Conservation (phyloP, 2,888 invertebrate species). For the Criorhina ranunculi region DNA sequence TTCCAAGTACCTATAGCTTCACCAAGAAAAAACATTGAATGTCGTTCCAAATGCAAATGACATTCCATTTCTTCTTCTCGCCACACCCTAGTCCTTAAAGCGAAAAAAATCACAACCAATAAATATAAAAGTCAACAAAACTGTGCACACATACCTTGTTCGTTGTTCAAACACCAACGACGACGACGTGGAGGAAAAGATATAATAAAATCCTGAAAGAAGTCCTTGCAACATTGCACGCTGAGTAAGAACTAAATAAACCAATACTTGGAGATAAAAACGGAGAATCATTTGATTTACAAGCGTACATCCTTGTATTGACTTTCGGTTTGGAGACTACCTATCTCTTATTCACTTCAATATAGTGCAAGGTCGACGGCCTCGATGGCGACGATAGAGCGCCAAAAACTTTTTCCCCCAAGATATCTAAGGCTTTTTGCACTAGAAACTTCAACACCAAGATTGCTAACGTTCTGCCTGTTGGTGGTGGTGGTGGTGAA, state of each 20-base stretch:
- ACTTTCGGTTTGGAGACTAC: constrained; percentile 59
- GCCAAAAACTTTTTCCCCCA: constrained; percentile 69
- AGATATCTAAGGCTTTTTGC: constrained; percentile 68
- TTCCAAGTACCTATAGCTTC: constrained; percentile 10
- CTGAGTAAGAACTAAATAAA: constrained; percentile 74
- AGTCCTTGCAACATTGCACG: constrained; percentile 70
- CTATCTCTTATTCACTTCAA: constrained; percentile 14
- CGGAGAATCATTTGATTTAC: constrained; percentile 72
- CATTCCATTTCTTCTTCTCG: constrained; percentile 31
- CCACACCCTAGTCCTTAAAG: constrained; percentile 1
- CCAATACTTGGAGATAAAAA: constrained; percentile 65
- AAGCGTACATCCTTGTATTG: constrained; percentile 75
- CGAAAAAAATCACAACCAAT: constrained; percentile 22
- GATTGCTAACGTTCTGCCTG: constrained; percentile 29
- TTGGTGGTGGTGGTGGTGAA: constrained; percentile 27
- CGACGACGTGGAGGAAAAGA: neutral
- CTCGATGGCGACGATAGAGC: constrained; percentile 70
- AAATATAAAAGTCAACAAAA: constrained; percentile 68
- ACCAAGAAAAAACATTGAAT: constrained; percentile 45
- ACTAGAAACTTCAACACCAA: constrained; percentile 51
- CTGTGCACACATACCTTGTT: constrained; percentile 24
- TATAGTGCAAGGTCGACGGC: constrained; percentile 66
- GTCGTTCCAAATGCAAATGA: constrained; percentile 71
- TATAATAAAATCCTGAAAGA: constrained; percentile 33
- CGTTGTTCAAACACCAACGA: constrained; percentile 52